Base-by-base conservation (phyloP, 1,140 invertebrate genomes). In the Heliconius eleuchia region DNA sequence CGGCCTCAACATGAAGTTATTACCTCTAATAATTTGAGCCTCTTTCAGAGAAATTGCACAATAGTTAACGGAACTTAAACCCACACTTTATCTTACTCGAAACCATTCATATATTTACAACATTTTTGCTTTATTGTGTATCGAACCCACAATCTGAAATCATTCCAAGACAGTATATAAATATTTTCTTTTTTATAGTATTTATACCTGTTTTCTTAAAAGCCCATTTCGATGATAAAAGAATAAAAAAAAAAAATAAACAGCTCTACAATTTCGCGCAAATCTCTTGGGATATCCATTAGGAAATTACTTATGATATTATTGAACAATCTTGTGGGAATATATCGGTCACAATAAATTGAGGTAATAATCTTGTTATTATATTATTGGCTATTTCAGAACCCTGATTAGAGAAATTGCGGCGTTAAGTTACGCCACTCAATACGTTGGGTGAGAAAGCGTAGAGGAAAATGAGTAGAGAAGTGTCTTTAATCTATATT, bases 251-350 rank as follows among this genome's bases (percentile, higher is more conserved):
- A 70, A 60, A 34, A 73, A 76, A 80, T 70, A 70, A 19, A 78
- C 76, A 81, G 74, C 55, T 57, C 55, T 60, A 76, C 52, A 71
- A 79, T 78, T 74, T 39, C 66, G 66, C 76, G 42, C 70, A 72
- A 70, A 50, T 82, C 82, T 73, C 76, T 23, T 42, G 84, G 74
- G 83, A 83, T 50, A 16, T 76, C 86, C 85, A 86, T 88, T 88
- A 88, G 71, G 81, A 85, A 80, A 88, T 88, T 88, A 88, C 82
- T 79, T 76, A 76, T 77, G 57, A 78, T 75, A 78, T 81, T 81
- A 74, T 77, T 82, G 76, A 78, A 80, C 78, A 81, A 83, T 79
- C 78, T 82, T 83, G 55, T 23, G 77, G 77, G 73, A 34, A 79
- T 77, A 81, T 78, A 81, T 81, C 73, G 76, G 73, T 75, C 72